These are phyloP conservation scores for Phymastichus coffea DNA, from an alignment of 1,140 invertebrate species.

Conservation along the genomic window DNA sequence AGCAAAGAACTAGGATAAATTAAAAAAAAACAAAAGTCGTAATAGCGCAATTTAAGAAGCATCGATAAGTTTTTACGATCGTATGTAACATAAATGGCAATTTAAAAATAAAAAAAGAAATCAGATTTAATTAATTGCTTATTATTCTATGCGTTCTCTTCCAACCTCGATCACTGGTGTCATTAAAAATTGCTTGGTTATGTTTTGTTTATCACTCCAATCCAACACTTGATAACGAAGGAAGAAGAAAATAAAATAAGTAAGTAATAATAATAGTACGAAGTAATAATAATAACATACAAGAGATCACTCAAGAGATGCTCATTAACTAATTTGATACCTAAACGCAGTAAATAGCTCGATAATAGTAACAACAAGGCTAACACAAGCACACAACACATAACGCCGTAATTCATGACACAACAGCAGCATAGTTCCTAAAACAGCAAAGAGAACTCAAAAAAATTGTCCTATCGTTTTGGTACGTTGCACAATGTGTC, in stretches of 20 bases:
- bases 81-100: slow-evolving; percentile 38
- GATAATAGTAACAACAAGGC: slow-evolving; percentile 41
- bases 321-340: slow-evolving; percentile 22
- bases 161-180: slow-evolving; percentile 1
- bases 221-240: too few relatives aligned
- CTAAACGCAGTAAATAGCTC: slow-evolving; percentile 24
- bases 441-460: too few relatives aligned
- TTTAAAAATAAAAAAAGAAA: slow-evolving; percentile 51
- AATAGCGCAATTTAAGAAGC: slow-evolving; percentile 35
- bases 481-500: too few relatives aligned
- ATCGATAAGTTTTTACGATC: slow-evolving; percentile 42
- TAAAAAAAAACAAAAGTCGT: too few relatives aligned
- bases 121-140: slow-evolving; percentile 39
- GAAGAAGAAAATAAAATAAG: too few relatives aligned
- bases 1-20: slow-evolving; percentile 33
- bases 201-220: too few relatives aligned
- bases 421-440: too few relatives aligned
- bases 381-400: slow-evolving; percentile 46
- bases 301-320: slow-evolving; percentile 24
- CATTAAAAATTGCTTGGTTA: slow-evolving; percentile 10
- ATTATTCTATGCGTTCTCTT: slow-evolving; percentile 26
- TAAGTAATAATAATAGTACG: too few relatives aligned
- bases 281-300: slow-evolving; percentile 8
- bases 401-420: slow-evolving; percentile 31
- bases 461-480: too few relatives aligned